Conservation (phyloP, 2,888 invertebrate species). For the Harpalus rubripes region DNA sequence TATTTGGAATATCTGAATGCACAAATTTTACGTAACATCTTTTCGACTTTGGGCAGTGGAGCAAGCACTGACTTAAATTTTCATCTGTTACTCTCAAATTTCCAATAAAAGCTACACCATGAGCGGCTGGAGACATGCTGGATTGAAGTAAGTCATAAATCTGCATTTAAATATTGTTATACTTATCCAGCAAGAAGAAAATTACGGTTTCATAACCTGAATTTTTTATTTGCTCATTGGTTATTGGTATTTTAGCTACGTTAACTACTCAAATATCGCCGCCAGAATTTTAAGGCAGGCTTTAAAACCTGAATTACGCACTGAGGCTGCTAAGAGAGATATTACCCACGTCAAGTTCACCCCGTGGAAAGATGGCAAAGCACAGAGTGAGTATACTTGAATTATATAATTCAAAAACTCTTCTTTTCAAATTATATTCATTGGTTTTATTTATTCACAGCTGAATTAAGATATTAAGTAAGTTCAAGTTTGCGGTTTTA, state of each 20-base stretch:
- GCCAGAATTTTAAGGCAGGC: conserved; percentile 90
- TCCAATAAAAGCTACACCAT: conserved; percentile 77
- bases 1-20: conserved; percentile 13
- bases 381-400: conserved; percentile 84
- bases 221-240: conserved; percentile 26
- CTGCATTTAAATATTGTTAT: conserved; percentile 21
- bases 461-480: conserved; percentile 27
- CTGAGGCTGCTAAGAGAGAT: conserved; percentile 88
- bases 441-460: conserved; percentile 31
- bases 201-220: conserved; percentile 19
- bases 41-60: conserved; percentile 36
- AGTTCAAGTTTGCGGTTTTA: conserved; percentile 52
- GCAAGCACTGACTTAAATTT: conserved; percentile 26
- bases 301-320: conserved; percentile 86
- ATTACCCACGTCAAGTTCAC: conserved; percentile 89
- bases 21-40: conserved; percentile 56
- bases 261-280: conserved; percentile 97
- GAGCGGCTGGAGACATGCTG: conserved; percentile 91
- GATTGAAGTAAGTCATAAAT: conserved; percentile 85
- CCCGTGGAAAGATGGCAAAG: conserved; percentile 94
- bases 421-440: conserved; percentile 23
- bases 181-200: not conserved
- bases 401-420: conserved; percentile 13
- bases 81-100: conserved; percentile 26
- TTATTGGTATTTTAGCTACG: conserved; percentile 85